These are phyloP conservation scores for Pipistrellus pygmaeus DNA, from an alignment of 2,797 vertebrate species.

Conservation along the genomic window DNA sequence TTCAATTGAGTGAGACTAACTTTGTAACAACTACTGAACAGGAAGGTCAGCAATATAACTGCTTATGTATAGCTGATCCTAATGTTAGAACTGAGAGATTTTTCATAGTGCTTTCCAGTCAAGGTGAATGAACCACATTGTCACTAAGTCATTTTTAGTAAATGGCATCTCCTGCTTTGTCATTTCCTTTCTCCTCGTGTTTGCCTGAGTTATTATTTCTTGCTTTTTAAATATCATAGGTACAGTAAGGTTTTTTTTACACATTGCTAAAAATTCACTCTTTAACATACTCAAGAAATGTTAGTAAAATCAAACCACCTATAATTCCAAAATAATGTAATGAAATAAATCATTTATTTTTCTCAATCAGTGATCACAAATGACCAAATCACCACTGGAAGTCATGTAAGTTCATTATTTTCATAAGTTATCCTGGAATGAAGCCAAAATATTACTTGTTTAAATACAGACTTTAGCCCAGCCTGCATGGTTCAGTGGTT, in stretches of 20 bases:
- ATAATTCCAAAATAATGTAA: conserved; percentile 36
- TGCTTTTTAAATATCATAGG: not conserved
- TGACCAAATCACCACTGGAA: not conserved
- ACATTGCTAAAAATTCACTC: not conserved
- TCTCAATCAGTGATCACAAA: not conserved
- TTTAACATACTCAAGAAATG: not conserved
- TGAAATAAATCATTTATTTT: conserved; percentile 31
- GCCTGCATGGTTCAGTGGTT: too few relatives aligned
- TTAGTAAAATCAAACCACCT: conserved; percentile 1
- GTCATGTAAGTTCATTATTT: not conserved
- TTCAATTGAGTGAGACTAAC: conserved; percentile 74
- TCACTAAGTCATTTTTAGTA: conserved; percentile 3
- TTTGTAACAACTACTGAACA: conserved; percentile 73
- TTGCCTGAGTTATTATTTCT: conserved; percentile 17
- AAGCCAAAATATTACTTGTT: conserved; percentile 77
- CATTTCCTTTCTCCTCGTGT: conserved; percentile 36
- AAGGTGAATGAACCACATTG: conserved; percentile 2
- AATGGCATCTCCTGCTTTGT: not conserved
- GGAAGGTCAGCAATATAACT: conserved; percentile 68
- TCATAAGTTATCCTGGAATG: conserved; percentile 4
- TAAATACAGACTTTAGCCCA: not conserved
- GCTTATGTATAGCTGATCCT: conserved; percentile 47
- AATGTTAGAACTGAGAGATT: conserved; percentile 27
- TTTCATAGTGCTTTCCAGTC: conserved; percentile 8
- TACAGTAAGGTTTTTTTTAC: conserved; percentile 54